Evolutionary conservation across 1,140 invertebrate species (phyloP), one percentile per base, ranked within the genome.

Genomic region (Contarinia nasturtii): DNA sequence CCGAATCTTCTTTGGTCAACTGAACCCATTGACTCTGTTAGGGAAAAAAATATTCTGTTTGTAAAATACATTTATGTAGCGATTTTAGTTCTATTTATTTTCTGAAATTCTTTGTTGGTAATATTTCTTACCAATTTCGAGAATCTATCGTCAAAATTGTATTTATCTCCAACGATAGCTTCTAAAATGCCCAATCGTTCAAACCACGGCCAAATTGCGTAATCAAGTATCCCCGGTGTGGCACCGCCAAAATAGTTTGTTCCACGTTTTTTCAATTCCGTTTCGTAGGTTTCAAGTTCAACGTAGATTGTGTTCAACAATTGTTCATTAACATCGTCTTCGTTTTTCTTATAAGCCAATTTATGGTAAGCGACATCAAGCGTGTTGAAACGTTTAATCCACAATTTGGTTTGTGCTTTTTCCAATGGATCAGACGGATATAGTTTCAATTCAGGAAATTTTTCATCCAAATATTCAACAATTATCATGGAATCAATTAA

Each of bases 201-300:
- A 53, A 82, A 80, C 82, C 82, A 89, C 2, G 86, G 86, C 86
- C 86, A 90, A 48, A 89, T 82, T 82, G 88, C 87, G 48, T 84
- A 81, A 60, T 90, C 41, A 17, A 44, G 27, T 11, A 84, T 84
- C n/a, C 82, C 82, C 5, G 84, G 82, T 48, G 73, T 64, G 10
- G 62, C 55, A 41, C 83, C 82, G 51, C 71, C 71, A 55, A 83
- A 78, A 55, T 77, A 89, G 14, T 65, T 67, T 4, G 73, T 77
- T 38, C 68, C 70, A 48, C 82, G 70, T 27, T 67, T 67, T 11
- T 55, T 55, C 7, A 88, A 53, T 57, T 85, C 82, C 34, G 64
- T 72, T 55, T 86, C 79, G 53, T 82, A 76, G 8, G 68, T 51
- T 52, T 76, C 72, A 8, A 86, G 55, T 8, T 70, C 75, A 41